phyloP scores from a whole-genome alignment of 2,888 invertebrate genomes.

The Venusia cambrica region DNA sequence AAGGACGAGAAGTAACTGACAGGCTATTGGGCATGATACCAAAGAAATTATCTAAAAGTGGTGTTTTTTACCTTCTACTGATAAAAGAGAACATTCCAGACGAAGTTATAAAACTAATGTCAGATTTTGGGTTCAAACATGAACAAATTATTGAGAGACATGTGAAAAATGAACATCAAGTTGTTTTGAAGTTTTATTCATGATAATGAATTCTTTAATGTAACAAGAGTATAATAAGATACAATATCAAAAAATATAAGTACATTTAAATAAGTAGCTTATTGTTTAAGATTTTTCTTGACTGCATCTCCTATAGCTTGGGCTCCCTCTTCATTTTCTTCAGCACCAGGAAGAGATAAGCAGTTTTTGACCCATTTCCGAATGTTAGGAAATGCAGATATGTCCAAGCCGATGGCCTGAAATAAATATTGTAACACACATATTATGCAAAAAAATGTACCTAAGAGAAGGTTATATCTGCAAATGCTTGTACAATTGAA shows the following conservation, averaged over 20 bases:
- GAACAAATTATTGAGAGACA: conserved; percentile 85
- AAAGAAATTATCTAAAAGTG: conserved; percentile 85
- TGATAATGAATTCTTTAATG: conserved; percentile 31
- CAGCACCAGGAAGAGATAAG: conserved; percentile 77
- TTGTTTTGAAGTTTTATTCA: conserved; percentile 85
- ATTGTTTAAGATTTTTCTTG: conserved; percentile 67
- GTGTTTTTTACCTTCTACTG: conserved; percentile 93
- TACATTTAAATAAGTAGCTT: conserved; percentile 28
- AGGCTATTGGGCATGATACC: conserved; percentile 86
- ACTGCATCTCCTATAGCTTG: conserved; percentile 80
- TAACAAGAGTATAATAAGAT: conserved; percentile 26
- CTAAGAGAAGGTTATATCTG: too few species aligned
- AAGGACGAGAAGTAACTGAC: conserved; percentile 89
- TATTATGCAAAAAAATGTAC: too few species aligned
- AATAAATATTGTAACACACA: too few species aligned
- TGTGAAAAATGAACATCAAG: conserved; percentile 93
- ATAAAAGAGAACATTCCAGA: conserved; percentile 93
- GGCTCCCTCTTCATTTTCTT: conserved; percentile 82
- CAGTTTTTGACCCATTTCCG: conserved; percentile 82
- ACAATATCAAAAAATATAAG: conserved; percentile 34
- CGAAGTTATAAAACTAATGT: conserved; percentile 84
- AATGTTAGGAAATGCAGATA: conserved; percentile 78
- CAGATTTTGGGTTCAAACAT: conserved; percentile 79
- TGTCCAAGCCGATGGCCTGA: conserved; percentile 82
- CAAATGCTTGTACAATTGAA: too few species aligned